A percentile compares a stretch with the other conserved stretches of the same genome.
Evolutionary conservation across 2,888 invertebrate genomes (phyloP).

Genomic region (Pharmacophagus antenor): DNA sequence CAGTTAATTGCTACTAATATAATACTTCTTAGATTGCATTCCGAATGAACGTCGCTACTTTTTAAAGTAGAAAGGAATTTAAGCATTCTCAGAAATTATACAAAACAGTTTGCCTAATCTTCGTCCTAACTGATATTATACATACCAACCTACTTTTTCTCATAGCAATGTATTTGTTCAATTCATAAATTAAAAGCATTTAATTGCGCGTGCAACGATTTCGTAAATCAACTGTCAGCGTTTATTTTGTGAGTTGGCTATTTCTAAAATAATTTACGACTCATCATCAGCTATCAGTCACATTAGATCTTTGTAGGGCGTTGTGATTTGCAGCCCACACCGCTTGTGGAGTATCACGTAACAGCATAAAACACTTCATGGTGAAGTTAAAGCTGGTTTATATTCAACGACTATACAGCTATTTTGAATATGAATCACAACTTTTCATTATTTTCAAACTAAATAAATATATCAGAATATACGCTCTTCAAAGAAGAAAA

Average conservation of each 20-base stretch:
- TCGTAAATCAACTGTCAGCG: constrained; percentile 29
- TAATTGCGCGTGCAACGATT: constrained; percentile 15
- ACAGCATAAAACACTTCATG: constrained; percentile 2
- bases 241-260: constrained; percentile 12
- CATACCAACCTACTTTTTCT: constrained; percentile 4
- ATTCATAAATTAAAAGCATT: constrained; percentile 17
- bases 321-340: constrained; percentile 27
- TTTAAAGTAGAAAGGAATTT: background rate
- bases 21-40: background rate
- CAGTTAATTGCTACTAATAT: too few relatives aligned
- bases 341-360: constrained; percentile 10
- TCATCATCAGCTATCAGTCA: constrained; percentile 28
- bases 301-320: constrained; percentile 25
- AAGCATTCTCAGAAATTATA: background rate
- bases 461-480: background rate
- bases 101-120: constrained; percentile 1
- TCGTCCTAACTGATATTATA: background rate
- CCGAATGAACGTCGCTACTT: background rate
- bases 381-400: background rate
- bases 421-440: background rate
- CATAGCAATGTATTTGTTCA: background rate
- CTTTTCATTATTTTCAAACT: background rate
- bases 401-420: background rate
- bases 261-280: constrained; percentile 29
- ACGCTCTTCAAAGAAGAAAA: constrained; percentile 21